Conservation (phyloP, 2,888 invertebrate genomes). For the Cybosia mesomella region DNA sequence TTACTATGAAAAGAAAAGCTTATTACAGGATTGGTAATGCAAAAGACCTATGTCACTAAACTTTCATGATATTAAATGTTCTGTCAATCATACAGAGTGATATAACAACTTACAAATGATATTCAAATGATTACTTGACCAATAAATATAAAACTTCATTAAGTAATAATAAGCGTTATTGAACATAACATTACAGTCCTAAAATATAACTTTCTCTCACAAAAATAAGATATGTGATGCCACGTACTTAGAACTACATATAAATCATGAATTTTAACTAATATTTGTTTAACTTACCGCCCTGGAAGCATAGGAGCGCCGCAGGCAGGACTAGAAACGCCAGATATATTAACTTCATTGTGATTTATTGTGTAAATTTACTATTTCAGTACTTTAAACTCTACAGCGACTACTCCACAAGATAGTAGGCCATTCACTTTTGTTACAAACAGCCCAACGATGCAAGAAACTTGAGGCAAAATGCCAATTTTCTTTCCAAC, state of each 20-base stretch:
- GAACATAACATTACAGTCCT: neutral
- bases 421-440: constrained; percentile 80
- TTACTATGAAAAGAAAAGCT: neutral
- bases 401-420: constrained; percentile 62
- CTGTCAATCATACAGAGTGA: constrained; percentile 23
- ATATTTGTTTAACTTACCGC: constrained; percentile 88
- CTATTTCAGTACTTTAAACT: constrained; percentile 58
- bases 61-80: neutral
- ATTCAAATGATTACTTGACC: neutral
- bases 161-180: neutral
- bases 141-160: neutral
- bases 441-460: constrained; percentile 69
- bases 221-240: constrained; percentile 67
- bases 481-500: constrained; percentile 84
- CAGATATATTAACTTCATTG: constrained; percentile 91
- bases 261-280: constrained; percentile 51
- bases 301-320: constrained; percentile 90
- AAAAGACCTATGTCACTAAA: neutral
- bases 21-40: neutral
- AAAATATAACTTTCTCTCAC: constrained; percentile 64
- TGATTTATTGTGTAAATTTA: constrained; percentile 60
- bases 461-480: constrained; percentile 72
- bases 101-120: neutral
- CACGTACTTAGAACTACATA: constrained; percentile 73
- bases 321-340: constrained; percentile 90